Base-by-base conservation (phyloP, 2,113 vertebrate genomes). In the Varanus salvator region DNA sequence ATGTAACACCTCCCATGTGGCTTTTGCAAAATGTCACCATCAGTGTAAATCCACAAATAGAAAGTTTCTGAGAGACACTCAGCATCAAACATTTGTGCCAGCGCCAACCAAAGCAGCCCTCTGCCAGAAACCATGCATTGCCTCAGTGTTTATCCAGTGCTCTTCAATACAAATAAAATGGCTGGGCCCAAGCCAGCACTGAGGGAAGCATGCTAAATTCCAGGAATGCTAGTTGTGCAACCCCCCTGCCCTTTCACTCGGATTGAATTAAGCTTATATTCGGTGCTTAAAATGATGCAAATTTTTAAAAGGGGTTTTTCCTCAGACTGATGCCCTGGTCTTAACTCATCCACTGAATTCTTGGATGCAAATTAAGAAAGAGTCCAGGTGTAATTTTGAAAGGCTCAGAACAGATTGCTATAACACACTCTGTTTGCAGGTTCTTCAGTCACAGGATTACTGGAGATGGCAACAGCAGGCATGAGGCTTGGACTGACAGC, bases 51-150 rank as follows among this genome's bases (percentile, higher is more conserved):
- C 88, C 95, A 87, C 91, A 92, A 92, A 94, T 91, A 95, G 91
- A 89, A 90, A 93, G 87, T 89, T 34, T 90, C 87, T 95, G 92
- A 94, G 80, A 87, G 92, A 92, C 93, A 92, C 92, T 95, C 92
- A 91, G 34, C 93, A 95, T 95, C 95, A 95, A 94, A 94, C 78
- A 85, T 31, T 85, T 94, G 93, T 75, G 29, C 52, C 38, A 52
- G 82, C 90, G 93, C 94, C 94, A 95, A 85, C 48, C 90, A 68
- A 64, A 92, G 71, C 6, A 89, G 94, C 54, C 72, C 54, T 27
- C 81, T 85, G 91, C 94, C 95, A 96, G 93, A 89, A 82, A 90
- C 89, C 94, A 92, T 86, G 90, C 90, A 81, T 90, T 93, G 89
- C 93, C 76, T 90, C 93, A 94, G 92, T 89, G 90, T 91, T 90